phyloP scores from a whole-genome alignment of 2,113 vertebrate species.

The Glaucidium brasilianum region DNA sequence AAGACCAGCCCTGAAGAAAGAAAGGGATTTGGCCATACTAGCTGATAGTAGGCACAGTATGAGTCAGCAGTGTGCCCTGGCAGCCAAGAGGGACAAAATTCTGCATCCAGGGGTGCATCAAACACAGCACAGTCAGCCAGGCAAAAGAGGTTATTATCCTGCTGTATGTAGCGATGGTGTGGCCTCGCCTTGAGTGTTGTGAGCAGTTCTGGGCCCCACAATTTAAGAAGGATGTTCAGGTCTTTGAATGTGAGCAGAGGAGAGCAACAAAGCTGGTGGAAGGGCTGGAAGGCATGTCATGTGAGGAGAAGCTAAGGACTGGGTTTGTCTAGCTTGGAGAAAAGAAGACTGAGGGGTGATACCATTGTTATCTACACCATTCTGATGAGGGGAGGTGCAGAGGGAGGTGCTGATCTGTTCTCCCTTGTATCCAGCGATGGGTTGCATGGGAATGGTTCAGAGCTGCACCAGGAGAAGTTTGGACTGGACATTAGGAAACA shows the following conservation, averaged over 20 bases:
- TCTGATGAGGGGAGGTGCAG: background rate
- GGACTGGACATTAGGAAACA: background rate
- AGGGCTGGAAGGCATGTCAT: background rate
- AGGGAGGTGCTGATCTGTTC: background rate
- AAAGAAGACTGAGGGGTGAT: background rate
- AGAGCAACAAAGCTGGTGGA: background rate
- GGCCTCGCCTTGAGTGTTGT: background rate
- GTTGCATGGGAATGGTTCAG: background rate
- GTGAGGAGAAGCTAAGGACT: background rate
- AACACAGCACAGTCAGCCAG: background rate
- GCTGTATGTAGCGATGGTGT: background rate
- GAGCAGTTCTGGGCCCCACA: background rate
- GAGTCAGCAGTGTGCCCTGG: background rate
- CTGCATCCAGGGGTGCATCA: background rate
- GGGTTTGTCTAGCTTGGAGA: background rate
- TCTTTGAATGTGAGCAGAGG: background rate
- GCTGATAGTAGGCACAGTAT: background rate
- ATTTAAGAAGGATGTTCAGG: background rate
- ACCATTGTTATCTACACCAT: background rate
- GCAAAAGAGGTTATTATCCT: background rate
- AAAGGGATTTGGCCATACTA: background rate
- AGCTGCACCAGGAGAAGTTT: background rate
- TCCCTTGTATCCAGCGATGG: too few relatives aligned
- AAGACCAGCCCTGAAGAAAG: background rate
- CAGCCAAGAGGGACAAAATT: background rate